A percentile compares a stretch with the other conserved stretches of the same genome.
Conservation (phyloP, 1,140 invertebrate species). For the Drosophila ficusphila region DNA sequence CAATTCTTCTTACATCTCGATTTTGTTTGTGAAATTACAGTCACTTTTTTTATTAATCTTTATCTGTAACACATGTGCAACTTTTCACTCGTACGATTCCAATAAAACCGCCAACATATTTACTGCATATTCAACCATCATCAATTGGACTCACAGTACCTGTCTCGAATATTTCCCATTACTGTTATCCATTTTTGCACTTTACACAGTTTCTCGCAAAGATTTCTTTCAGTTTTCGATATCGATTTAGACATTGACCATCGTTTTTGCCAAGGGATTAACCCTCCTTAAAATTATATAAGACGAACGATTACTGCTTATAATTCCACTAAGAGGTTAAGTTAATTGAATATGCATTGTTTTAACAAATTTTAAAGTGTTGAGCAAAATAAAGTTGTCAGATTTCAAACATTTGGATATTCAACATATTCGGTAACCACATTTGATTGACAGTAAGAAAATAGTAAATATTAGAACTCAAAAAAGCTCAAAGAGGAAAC, state of each 20-base stretch:
- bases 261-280: neutral
- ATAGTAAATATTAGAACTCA: neutral
- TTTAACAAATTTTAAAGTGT: no score
- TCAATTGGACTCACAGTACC: neutral
- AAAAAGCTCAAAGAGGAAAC: neutral
- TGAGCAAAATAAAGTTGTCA: no score
- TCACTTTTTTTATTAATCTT: constrained; percentile 7
- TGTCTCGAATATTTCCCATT: neutral
- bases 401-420: no score
- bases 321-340: neutral
- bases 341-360: neutral
- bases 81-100: neutral
- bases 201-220: neutral
- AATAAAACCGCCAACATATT: constrained; percentile 9
- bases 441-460: constrained; percentile 1
- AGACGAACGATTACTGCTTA: no score
- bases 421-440: no score
- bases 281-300: constrained; percentile 20
- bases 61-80: neutral
- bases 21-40: no score
- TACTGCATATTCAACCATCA: constrained; percentile 11
- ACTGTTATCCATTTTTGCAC: neutral
- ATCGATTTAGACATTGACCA: neutral
- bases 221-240: neutral
- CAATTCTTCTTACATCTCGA: neutral